Evolutionary conservation across 37 sponge, comb jelly and placozoan species (phyloP).

Genomic region (Agelas oroides): DNA sequence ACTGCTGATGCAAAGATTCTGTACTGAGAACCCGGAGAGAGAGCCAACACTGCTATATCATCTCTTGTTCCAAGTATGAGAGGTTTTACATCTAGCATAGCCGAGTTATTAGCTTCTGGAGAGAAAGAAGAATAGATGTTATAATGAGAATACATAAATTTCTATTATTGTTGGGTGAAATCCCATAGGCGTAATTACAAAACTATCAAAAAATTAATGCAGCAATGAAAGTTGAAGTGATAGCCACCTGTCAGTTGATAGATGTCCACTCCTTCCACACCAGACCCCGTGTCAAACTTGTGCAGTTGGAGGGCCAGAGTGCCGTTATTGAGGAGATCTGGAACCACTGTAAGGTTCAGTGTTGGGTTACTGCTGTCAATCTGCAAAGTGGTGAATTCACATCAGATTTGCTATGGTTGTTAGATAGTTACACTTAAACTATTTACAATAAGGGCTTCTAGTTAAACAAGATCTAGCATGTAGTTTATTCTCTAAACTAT

Average conservation of each 20-base stretch:
- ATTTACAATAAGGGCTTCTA: too few species aligned
- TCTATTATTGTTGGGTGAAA: too few species aligned
- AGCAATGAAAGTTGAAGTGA: too few species aligned
- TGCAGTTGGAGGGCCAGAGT: background rate
- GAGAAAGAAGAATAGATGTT: too few species aligned
- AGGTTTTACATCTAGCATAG: background rate
- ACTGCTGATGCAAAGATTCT: slow-evolving; percentile 4
- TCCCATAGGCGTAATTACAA: background rate
- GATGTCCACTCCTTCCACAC: background rate
- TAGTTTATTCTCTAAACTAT: too few species aligned
- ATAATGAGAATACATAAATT: too few species aligned
- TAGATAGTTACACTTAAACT: too few species aligned
- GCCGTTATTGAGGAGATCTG: background rate
- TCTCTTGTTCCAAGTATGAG: background rate
- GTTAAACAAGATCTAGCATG: too few species aligned
- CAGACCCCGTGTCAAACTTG: background rate
- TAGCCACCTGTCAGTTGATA: background rate
- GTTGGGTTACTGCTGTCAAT: background rate
- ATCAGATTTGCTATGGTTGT: background rate
- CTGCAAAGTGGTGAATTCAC: background rate
- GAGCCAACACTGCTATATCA: background rate
- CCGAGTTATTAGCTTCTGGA: too few species aligned
- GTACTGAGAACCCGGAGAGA: background rate
- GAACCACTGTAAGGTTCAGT: background rate
- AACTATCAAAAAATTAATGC: too few species aligned